Base-by-base conservation (phyloP, 2,888 invertebrate genomes). In the Orthosia cruda region DNA sequence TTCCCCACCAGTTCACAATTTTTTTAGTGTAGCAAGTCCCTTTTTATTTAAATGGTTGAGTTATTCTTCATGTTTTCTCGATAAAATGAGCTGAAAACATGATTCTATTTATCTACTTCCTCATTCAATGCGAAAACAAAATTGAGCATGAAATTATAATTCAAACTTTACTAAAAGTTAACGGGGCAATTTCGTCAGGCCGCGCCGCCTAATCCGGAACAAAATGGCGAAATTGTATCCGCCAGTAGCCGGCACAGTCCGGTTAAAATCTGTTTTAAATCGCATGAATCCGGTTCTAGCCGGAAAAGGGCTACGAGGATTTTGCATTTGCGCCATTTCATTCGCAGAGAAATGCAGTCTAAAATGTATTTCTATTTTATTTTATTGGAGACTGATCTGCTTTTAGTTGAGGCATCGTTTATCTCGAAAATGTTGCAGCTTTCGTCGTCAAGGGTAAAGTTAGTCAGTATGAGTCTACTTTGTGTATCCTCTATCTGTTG, bases 231-330 rank as follows among this genome's bases (percentile, higher is more conserved):
- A 87, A 89, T 89, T 90, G 88, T 88, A 88, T 88, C 87, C 88
- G 81, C 81, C 79, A 86, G 80, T 78, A 86, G 80, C 87, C 86
- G 79, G 87, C 78, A 74, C 85, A 71, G 87, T 87, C 89, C 87
- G 76, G 90, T 89, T 90, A 85, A 85, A 90, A 89, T 89, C 88
- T 83, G 89, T 89, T 91, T 90, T 90, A 90, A 90, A 89, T 88
- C 88, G 85, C 84, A 87, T 85, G 88, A 89, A 89, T 89, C 90
- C 85, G 80, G 81, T 86, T 83, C 87, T 86, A 85, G 86, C 75
- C 49, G 58, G 77, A 78, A 85, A 74, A 74, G 85, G 83, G 86
- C 81, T 84, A 80, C 87, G 85, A 81, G 88, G 86, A 86, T 90
- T 90, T 88, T 87, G 87, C 87, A 90, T 89, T 87, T 85, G 78